These are phyloP conservation scores for Beroe forskalii DNA, from an alignment of 37 sponge, comb jelly and placozoan species.

Conservation along the genomic window DNA sequence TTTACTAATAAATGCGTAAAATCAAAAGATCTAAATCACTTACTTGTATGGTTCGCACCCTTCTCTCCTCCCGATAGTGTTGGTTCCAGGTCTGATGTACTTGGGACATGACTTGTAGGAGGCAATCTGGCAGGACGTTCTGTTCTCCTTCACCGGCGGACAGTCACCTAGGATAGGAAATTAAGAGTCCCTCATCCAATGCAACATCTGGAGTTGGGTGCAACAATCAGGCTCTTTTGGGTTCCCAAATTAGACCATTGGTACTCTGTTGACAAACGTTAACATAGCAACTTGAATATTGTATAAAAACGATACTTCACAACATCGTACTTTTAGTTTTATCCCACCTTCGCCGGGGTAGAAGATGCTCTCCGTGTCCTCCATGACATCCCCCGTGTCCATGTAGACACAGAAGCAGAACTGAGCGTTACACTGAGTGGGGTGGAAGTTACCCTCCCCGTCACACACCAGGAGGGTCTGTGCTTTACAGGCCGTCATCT, in stretches of 20 bases:
- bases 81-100: slow-evolving; percentile 35
- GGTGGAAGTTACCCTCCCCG: slow-evolving; percentile 6
- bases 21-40: too few species aligned
- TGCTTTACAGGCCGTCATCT: slow-evolving; percentile 14
- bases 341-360: slow-evolving; percentile 27
- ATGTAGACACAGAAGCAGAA: slow-evolving; percentile 61
- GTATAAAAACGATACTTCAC: too few species aligned
- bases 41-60: neutral
- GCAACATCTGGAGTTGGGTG: too few species aligned
- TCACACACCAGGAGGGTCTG: slow-evolving; percentile 23
- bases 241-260: too few species aligned
- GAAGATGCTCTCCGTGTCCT: slow-evolving; percentile 57
- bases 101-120: slow-evolving; percentile 61
- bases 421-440: slow-evolving; percentile 46
- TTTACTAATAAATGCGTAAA: too few species aligned
- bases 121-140: slow-evolving; percentile 40
- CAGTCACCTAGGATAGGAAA: neutral
- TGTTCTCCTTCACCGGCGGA: slow-evolving; percentile 37
- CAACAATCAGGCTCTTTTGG: too few species aligned
- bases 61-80: neutral
- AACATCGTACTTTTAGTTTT: too few species aligned
- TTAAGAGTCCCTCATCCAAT: too few species aligned
- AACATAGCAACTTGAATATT: too few species aligned
- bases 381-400: slow-evolving; percentile 45
- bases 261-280: too few species aligned